phyloP scores from a whole-genome alignment of 1,140 invertebrate genomes.

The Caerostris darwini region DNA sequence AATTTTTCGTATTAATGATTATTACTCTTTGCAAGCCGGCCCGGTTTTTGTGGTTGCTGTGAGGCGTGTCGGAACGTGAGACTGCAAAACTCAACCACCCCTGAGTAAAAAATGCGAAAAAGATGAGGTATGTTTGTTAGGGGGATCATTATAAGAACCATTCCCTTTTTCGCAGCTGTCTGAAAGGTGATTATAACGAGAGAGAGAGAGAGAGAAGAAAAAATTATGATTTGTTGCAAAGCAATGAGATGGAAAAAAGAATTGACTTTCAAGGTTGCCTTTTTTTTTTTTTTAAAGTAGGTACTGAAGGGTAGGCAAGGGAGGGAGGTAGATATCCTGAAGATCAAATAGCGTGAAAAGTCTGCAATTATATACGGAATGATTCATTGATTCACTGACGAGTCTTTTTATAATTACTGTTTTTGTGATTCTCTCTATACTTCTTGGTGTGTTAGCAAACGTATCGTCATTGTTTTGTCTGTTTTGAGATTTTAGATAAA shows the following conservation, averaged over 20 bases:
- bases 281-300: not conserved
- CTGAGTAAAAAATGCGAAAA: not conserved
- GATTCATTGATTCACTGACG: not conserved
- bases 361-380: slow-evolving; percentile 12
- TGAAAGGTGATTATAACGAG: slow-evolving; percentile 25
- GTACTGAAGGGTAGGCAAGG: not conserved
- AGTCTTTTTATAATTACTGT: not conserved
- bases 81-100: not conserved
- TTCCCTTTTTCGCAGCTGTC: slow-evolving; percentile 45
- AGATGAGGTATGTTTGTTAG: slow-evolving; percentile 43
- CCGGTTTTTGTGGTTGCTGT: slow-evolving; percentile 11
- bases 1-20: slow-evolving; percentile 60
- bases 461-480: not conserved
- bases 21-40: slow-evolving; percentile 8
- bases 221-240: not conserved
- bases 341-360: slow-evolving; percentile 2
- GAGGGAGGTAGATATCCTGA: not conserved
- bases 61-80: slow-evolving; percentile 59
- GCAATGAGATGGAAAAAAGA: slow-evolving; percentile 1
- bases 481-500: not conserved
- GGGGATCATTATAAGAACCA: slow-evolving; percentile 47
- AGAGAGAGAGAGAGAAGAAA: not conserved
- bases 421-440: not conserved
- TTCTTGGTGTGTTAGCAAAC: not conserved
- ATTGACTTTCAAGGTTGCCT: slow-evolving; percentile 1